Evolutionary conservation across 2,888 invertebrate genomes (phyloP), one percentile per base, ranked within the genome.

Genomic region (Pollenia angustigena): DNA sequence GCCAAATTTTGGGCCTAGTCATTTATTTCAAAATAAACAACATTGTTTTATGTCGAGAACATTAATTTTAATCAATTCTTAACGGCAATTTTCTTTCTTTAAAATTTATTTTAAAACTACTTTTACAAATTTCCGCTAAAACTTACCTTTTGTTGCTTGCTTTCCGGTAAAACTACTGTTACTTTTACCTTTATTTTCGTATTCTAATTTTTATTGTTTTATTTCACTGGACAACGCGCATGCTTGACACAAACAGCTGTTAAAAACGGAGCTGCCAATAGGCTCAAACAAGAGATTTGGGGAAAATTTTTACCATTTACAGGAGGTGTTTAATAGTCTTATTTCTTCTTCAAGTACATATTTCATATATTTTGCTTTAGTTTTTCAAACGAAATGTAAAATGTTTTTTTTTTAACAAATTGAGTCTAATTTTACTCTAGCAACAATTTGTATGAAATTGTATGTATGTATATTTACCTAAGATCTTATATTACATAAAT

Each of bases 151-250:
- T 44, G 11, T 62, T 56, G 23, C 4, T 44, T 71, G 18, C 56
- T 71, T 85, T 85, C 85, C 81, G 81, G 85, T 76, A 76, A 23
- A 71, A 76, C 4, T 32, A 72, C n/a, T 64, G 50, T 75, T 56
- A 75, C 32, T 71, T 54, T 74, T 62, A 40, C 50, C 16, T 58
- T 60, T 23, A 44, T 71, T 72, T 42, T 54, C 11, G n/a, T 40
- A 14, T 66, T 44, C 14, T 18, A 32, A 32, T 32, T 44, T n/a
- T 69, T 60, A 12, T n/a, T 56, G 7, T 50, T 23, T 66, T n/a
- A 32, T 10, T 71, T 60, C 10, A 48, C 6, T 12, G 50, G 16
- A 50, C 12, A 72, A 42, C 7, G 76, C 82, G 69, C 82, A 76
- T 69, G 76, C 46, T 71, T 79, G 71, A 7, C 16, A 8, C 10